A percentile compares a stretch with the other conserved stretches of the same genome.
Conservation (phyloP, 2,113 vertebrate species). For the Meles meles region DNA sequence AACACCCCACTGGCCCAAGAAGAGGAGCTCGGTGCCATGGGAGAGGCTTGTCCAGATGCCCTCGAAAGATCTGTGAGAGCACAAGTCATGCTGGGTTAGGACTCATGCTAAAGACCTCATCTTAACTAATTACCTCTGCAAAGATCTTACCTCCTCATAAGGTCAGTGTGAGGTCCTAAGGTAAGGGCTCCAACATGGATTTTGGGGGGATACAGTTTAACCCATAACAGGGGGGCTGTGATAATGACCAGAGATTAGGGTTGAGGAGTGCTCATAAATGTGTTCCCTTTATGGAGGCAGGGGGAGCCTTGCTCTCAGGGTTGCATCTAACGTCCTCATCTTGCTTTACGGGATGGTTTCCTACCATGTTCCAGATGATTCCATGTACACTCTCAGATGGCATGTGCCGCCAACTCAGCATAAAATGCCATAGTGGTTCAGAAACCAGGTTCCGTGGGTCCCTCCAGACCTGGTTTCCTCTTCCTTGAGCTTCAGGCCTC, state of each 20-base stretch:
- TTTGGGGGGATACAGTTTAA: not conserved
- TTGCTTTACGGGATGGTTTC: not conserved
- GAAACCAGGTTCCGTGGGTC: no score
- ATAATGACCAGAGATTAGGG: accelerated
- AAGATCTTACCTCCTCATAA: not conserved
- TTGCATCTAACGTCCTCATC: not conserved
- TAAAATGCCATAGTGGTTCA: not conserved
- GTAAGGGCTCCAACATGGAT: not conserved
- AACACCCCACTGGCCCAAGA: accelerated
- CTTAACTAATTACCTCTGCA: not conserved
- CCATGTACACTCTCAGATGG: not conserved
- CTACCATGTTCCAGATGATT: not conserved
- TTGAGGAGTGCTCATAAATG: accelerated
- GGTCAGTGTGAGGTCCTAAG: not conserved
- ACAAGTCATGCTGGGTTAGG: not conserved
- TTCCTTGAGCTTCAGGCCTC: not conserved
- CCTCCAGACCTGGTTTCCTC: not conserved
- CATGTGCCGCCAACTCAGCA: not conserved
- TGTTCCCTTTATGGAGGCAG: not conserved
- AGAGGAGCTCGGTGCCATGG: accelerated
- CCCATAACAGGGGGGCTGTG: not conserved
- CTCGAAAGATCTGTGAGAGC: not conserved
- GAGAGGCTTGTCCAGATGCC: not conserved
- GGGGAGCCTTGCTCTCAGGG: not conserved
- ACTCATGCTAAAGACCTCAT: not conserved